Conservation (phyloP, 2,888 invertebrate species). For the Corythucha ciliata region DNA sequence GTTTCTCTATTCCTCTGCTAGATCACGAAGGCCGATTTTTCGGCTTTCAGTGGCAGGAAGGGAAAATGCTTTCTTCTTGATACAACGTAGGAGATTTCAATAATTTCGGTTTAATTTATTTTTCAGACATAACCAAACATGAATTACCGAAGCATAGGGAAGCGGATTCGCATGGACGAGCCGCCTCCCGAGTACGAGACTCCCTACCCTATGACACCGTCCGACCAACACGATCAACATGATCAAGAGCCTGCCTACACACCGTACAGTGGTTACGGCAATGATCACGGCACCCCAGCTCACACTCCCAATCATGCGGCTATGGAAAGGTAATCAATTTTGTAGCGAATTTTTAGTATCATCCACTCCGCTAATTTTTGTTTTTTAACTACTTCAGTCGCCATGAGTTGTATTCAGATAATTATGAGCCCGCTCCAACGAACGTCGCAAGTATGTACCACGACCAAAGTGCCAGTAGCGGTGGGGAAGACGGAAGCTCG, state of each 20-base stretch:
- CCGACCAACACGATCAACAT: conserved; percentile 39
- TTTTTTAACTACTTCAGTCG: conserved; percentile 6
- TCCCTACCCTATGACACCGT: conserved; percentile 43
- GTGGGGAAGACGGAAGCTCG: conserved; percentile 6
- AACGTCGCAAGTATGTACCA: conserved; percentile 6
- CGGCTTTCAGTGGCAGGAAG: no score
- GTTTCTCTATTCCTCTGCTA: no score
- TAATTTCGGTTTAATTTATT: background rate
- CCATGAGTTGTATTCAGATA: conserved; percentile 15
- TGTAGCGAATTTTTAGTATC: no score
- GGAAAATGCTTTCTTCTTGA: no score
- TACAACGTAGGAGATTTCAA: no score
- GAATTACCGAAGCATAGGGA: conserved; percentile 52
- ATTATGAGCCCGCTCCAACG: conserved; percentile 12
- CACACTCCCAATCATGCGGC: conserved; percentile 11
- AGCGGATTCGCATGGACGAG: conserved; percentile 86
- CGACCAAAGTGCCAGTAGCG: conserved; percentile 7
- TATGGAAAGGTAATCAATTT: no score
- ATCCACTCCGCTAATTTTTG: no score
- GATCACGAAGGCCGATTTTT: no score
- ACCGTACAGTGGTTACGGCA: conserved; percentile 42
- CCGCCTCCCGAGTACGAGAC: conserved; percentile 75
- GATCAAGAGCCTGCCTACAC: conserved; percentile 42
- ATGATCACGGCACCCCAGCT: conserved; percentile 40
- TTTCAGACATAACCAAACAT: conserved; percentile 9